phyloP scores from a whole-genome alignment of 1,140 invertebrate genomes.

The Coelopa frigida region DNA sequence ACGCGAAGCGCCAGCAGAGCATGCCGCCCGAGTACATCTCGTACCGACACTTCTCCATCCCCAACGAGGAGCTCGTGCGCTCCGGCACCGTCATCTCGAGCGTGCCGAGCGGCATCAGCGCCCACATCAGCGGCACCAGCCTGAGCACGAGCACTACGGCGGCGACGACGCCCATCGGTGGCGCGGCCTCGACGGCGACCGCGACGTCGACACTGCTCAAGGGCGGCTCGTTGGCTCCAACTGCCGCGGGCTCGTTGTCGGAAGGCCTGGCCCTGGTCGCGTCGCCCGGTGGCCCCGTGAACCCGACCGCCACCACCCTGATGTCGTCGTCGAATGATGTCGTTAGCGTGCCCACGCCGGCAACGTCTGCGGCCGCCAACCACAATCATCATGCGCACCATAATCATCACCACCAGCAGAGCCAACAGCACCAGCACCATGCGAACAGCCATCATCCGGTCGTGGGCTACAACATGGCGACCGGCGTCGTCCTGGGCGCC shows the following conservation, averaged over 20 bases:
- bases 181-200: background rate
- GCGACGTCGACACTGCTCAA: background rate
- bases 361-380: constrained; percentile 12
- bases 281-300: constrained; percentile 13
- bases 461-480: constrained; percentile 32
- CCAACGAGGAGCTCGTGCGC: constrained; percentile 37
- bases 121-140: constrained; percentile 41
- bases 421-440: constrained; percentile 9
- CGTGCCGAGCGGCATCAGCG: constrained; percentile 40
- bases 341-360: constrained; percentile 1
- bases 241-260: background rate
- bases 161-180: constrained; percentile 34
- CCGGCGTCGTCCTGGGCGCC: constrained; percentile 39
- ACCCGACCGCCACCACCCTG: constrained; percentile 10
- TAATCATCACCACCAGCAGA: constrained; percentile 17
- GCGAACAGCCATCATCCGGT: constrained; percentile 13
- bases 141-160: constrained; percentile 33
- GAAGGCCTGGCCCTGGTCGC: background rate
- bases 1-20: constrained; percentile 57
- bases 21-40: constrained; percentile 64
- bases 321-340: constrained; percentile 12
- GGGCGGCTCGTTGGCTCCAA: too few relatives aligned
- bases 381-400: constrained; percentile 16
- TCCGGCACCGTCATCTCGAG: constrained; percentile 29
- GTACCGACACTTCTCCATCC: constrained; percentile 61